phyloP scores from a whole-genome alignment of 2,888 invertebrate species.

The Eupsilia transversa region DNA sequence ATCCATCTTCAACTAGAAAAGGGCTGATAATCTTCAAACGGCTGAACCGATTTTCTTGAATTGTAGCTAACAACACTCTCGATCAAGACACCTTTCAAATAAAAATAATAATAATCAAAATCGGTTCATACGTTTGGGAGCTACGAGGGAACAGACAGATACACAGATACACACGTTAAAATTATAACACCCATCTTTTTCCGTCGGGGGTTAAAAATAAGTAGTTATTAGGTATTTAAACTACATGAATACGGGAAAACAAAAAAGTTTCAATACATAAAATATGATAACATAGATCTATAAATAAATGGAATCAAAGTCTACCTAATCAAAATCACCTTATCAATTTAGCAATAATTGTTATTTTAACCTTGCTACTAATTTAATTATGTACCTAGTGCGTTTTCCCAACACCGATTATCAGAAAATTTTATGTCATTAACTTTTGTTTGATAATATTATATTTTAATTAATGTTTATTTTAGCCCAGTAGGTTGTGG shows the following conservation, averaged over 20 bases:
- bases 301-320: background rate
- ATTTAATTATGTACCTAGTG: constrained; percentile 26
- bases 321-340: background rate
- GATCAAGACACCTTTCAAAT: too few species aligned
- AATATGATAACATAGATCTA: background rate
- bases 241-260: background rate
- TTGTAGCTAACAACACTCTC: too few species aligned
- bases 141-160: too few species aligned
- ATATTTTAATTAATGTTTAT: background rate
- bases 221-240: background rate
- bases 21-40: too few species aligned
- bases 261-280: background rate
- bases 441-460: constrained; percentile 23
- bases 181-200: too few species aligned
- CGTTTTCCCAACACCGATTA: constrained; percentile 16
- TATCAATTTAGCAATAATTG: constrained; percentile 33
- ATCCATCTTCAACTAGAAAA: too few species aligned
- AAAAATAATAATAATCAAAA: too few species aligned
- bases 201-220: too few species aligned
- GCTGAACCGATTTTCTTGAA: too few species aligned
- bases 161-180: too few species aligned
- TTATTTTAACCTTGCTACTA: constrained; percentile 43
- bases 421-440: constrained; percentile 12
- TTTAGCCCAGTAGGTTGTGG: background rate
- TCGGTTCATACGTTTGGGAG: too few species aligned